phyloP scores from a whole-genome alignment of 2,113 vertebrate genomes.

The Camelus bactrianus region DNA sequence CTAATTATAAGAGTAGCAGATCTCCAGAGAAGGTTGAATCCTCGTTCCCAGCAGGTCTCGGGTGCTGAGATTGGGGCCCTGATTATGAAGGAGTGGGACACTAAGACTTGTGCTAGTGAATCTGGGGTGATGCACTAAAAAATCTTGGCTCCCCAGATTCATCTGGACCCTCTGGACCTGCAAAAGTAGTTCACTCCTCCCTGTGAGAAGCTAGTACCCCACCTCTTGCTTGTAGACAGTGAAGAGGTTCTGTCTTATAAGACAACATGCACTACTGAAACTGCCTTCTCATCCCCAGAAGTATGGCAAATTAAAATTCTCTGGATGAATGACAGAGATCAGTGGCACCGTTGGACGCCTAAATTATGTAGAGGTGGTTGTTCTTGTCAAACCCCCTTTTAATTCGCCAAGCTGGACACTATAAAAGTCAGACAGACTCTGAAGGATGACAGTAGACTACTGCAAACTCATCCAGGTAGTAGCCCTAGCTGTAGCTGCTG shows the following conservation, averaged over 20 bases:
- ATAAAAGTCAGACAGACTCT: not conserved
- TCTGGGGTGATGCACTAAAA: not conserved
- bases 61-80: not conserved
- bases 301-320: not conserved
- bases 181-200: not conserved
- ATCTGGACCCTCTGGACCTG: not conserved
- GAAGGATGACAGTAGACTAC: not conserved
- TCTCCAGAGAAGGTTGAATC: not conserved
- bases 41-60: not conserved
- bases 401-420: not conserved
- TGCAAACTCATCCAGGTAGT: not conserved
- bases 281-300: not conserved
- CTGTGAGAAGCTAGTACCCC: not conserved
- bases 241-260: not conserved
- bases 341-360: not conserved
- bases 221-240: not conserved
- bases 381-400: not conserved
- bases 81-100: not conserved
- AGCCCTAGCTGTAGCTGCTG: not conserved
- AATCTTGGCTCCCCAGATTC: not conserved
- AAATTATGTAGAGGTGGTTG: not conserved
- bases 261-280: not conserved
- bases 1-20: not conserved
- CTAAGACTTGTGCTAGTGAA: not conserved
- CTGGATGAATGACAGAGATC: not conserved